Percentiles rank a stretch among this genome's conserved stretches.
Conservation (phyloP, 2,113 vertebrate genomes). For the Megaceryle maxima region DNA sequence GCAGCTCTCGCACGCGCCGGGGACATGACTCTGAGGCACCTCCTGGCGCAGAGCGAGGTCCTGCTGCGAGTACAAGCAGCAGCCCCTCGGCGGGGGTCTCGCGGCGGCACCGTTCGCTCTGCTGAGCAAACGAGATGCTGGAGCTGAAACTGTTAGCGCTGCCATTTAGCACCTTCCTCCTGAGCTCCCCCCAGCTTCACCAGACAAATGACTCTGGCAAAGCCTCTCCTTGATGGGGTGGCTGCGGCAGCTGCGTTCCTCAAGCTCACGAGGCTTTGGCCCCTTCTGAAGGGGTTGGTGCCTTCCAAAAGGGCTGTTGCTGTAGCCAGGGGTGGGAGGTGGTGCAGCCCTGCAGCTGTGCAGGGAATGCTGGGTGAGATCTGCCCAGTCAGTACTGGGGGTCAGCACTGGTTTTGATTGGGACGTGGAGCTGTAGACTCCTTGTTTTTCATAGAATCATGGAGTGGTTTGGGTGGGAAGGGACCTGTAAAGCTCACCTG, state of each 20-base stretch:
- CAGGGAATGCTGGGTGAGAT: not conserved
- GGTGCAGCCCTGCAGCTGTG: not conserved
- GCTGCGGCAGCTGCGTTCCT: not conserved
- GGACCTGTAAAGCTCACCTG: not conserved
- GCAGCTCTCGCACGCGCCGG: not conserved
- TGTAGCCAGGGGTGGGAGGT: not conserved
- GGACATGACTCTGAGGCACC: too few relatives aligned
- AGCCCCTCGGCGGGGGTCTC: not conserved
- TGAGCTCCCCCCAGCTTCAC: not conserved
- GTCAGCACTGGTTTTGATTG: not conserved
- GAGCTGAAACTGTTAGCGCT: not conserved
- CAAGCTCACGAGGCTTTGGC: fast-evolving
- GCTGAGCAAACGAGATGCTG: not conserved
- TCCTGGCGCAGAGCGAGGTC: too few relatives aligned
- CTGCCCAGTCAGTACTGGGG: not conserved
- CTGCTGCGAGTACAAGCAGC: too few relatives aligned
- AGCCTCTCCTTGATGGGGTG: not conserved
- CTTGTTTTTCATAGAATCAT: not conserved
- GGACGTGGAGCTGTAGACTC: not conserved
- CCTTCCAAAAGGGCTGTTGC: not conserved
- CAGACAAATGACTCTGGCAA: not conserved
- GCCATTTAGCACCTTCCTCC: not conserved
- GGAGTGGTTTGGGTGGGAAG: not conserved
- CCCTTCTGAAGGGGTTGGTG: fast-evolving
- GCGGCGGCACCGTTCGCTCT: not conserved